Evolutionary conservation across 2,797 vertebrate species (phyloP).

Genomic region (Artibeus lituratus): DNA sequence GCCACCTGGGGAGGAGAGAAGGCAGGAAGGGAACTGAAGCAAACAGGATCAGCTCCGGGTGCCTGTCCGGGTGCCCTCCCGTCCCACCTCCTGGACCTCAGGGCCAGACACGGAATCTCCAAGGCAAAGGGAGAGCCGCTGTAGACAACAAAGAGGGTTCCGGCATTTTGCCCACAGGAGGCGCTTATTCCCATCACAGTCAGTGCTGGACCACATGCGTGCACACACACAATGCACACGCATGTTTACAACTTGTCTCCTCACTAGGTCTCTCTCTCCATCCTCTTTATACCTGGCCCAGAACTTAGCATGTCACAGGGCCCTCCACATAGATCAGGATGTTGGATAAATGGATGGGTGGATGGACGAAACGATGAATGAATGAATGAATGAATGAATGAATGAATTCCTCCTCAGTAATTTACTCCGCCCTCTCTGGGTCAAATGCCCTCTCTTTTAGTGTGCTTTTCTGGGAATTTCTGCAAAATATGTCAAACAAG

Average conservation of each 20-base stretch:
- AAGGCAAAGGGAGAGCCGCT: neutral
- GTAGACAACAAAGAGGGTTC: accelerated
- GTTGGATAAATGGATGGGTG: neutral
- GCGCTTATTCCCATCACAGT: neutral
- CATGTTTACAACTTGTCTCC: neutral
- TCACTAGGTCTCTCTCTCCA: neutral
- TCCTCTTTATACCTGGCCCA: neutral
- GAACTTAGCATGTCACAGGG: neutral
- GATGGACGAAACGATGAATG: neutral
- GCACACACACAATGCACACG: accelerated
- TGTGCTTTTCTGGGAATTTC: conserved; percentile 36
- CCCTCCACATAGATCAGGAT: neutral
- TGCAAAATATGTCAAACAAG: conserved; percentile 2
- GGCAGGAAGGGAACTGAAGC: neutral
- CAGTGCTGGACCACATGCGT: accelerated
- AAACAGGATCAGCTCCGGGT: accelerated
- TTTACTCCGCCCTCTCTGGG: neutral
- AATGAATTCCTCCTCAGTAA: neutral
- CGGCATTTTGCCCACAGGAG: accelerated
- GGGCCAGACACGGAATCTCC: neutral
- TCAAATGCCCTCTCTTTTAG: neutral
- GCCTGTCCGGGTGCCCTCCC: accelerated
- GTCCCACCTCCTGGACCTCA: neutral
- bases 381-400: neutral
- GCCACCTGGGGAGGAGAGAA: too few relatives aligned